Percentiles rank a stretch among this genome's conserved stretches.
phyloP scores from a whole-genome alignment of 2,797 vertebrate genomes.

The Sorex maritimensis region DNA sequence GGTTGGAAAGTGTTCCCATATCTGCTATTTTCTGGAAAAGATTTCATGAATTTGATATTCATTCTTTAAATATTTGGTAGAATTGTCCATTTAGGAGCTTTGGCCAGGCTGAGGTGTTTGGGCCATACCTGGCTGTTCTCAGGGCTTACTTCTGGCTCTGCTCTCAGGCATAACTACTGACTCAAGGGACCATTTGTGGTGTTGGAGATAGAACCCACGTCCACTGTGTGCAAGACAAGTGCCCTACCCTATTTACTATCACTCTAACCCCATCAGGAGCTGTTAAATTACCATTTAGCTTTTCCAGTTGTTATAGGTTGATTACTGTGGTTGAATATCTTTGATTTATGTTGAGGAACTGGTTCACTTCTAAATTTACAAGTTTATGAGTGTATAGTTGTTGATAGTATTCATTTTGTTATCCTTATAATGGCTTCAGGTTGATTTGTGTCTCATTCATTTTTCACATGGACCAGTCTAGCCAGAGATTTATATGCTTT shows the following conservation, averaged over 20 bases:
- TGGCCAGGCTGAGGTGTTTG: no score
- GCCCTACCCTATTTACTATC: no score
- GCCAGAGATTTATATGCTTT: not conserved
- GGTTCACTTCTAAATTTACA: not conserved
- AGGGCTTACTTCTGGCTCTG: no score
- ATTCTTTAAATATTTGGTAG: conserved; percentile 29
- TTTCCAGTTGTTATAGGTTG: not conserved
- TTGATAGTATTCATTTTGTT: conserved; percentile 26
- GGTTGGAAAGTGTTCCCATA: not conserved
- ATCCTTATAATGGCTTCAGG: not conserved
- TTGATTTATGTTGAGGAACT: conserved; percentile 2
- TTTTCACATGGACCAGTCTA: conserved; percentile 22
- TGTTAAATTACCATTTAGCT: conserved; percentile 20
- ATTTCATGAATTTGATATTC: conserved; percentile 17
- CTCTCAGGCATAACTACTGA: no score
- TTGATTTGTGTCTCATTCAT: not conserved
- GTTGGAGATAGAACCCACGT: no score
- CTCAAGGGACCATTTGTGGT: no score
- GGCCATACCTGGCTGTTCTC: no score
- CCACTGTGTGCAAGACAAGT: no score
- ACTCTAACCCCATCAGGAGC: not conserved
- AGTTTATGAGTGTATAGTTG: not conserved
- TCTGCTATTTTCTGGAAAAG: not conserved
- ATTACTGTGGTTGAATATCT: not conserved
- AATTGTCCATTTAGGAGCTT: not conserved